Evolutionary conservation across 2,113 vertebrate species (phyloP).

Genomic region (Macquaria ambigua): DNA sequence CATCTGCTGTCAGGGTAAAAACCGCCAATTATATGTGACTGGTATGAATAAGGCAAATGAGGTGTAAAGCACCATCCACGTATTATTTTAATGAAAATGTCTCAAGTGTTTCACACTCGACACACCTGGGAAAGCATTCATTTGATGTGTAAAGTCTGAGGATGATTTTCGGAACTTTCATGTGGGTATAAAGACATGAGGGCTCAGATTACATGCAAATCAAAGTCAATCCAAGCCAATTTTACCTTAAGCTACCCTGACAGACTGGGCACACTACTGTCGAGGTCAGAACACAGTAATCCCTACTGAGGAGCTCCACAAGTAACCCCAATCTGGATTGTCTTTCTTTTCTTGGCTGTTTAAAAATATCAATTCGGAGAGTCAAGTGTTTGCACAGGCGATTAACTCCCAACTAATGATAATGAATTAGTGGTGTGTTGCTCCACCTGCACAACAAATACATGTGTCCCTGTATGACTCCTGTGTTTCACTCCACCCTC

Average conservation of each 20-base stretch:
- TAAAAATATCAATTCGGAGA: slow-evolving; percentile 72
- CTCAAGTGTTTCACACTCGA: background rate
- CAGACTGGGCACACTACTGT: background rate
- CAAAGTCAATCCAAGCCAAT: background rate
- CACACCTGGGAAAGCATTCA: background rate
- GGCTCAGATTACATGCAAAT: slow-evolving; percentile 1
- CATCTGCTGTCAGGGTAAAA: slow-evolving; percentile 10
- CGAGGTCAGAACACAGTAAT: slow-evolving; percentile 36
- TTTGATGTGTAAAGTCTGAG: background rate
- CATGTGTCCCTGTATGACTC: slow-evolving; percentile 36
- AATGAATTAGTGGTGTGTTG: slow-evolving; percentile 73
- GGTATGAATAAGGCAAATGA: slow-evolving; percentile 8
- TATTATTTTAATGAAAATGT: background rate
- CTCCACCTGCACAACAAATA: slow-evolving; percentile 62
- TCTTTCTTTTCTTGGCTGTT: slow-evolving; percentile 55
- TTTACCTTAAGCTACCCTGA: slow-evolving; percentile 5
- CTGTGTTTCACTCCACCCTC: background rate
- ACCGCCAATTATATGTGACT: slow-evolving; percentile 12
- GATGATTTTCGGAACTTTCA: background rate
- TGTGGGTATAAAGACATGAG: background rate
- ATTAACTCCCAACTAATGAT: slow-evolving; percentile 80
- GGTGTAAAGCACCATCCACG: background rate
- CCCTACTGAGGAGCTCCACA: slow-evolving; percentile 24
- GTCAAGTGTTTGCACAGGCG: slow-evolving; percentile 72
- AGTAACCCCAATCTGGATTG: slow-evolving; percentile 37